phyloP scores from a whole-genome alignment of 2,888 invertebrate genomes.

The Parthenolecanium corni region DNA sequence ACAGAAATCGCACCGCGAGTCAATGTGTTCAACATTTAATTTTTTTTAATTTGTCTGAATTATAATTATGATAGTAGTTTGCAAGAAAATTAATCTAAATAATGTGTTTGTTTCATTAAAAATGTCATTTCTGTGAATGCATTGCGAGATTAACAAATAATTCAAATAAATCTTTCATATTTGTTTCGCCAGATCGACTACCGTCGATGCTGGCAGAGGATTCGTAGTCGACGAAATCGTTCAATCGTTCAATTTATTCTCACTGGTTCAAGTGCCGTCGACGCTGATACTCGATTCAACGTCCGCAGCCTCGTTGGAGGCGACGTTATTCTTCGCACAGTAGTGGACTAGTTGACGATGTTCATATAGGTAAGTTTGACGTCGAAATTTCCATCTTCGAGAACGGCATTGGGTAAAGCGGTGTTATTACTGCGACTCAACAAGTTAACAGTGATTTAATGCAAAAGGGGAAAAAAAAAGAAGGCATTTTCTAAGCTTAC shows the following conservation, averaged over 20 bases:
- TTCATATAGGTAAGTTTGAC: constrained; percentile 16
- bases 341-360: constrained; percentile 18
- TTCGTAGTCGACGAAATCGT: constrained; percentile 22
- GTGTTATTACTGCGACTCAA: constrained; percentile 7
- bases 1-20: no score
- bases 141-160: no score
- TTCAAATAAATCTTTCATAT: constrained; percentile 10
- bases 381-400: constrained; percentile 3
- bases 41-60: no score
- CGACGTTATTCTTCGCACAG: constrained; percentile 14
- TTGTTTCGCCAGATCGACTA: constrained; percentile 14
- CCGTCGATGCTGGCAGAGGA: constrained; percentile 11
- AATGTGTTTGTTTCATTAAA: no score
- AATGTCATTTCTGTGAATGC: no score
- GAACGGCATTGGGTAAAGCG: neutral
- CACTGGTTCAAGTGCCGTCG: constrained; percentile 17
- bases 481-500: no score
- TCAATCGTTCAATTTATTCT: constrained; percentile 19
- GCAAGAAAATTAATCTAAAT: no score
- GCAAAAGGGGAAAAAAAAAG: no score
- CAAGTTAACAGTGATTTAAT: no score
- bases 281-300: constrained; percentile 20
- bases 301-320: constrained; percentile 1
- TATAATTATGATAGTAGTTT: no score
- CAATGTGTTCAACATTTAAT: no score